These are phyloP conservation scores for Engystomops pustulosus DNA, from an alignment of 2,113 vertebrate genomes.

Conservation along the genomic window DNA sequence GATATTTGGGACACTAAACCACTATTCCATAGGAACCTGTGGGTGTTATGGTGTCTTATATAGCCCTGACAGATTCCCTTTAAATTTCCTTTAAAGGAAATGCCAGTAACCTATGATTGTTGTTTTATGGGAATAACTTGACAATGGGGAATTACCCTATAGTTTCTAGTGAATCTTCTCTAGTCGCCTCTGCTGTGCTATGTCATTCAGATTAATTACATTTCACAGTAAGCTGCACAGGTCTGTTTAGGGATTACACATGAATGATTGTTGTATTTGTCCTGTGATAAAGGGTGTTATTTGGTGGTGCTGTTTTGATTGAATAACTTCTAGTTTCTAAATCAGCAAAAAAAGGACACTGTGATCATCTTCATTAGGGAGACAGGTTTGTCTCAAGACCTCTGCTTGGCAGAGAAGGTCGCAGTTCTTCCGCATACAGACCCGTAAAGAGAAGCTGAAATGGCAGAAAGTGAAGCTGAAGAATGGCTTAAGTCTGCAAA, in stretches of 20 bases:
- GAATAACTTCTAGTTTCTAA: conserved; percentile 79
- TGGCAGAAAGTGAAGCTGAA: conserved; percentile 83
- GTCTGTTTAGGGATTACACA: conserved; percentile 69
- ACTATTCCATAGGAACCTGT: no score
- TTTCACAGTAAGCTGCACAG: conserved; percentile 60
- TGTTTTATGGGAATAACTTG: no score
- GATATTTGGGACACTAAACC: no score
- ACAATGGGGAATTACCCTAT: no score
- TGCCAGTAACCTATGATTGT: no score
- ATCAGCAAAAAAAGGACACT: conserved; percentile 72
- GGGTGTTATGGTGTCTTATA: no score
- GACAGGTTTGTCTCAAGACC: conserved; percentile 74
- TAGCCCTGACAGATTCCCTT: no score
- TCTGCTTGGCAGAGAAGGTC: conserved; percentile 75
- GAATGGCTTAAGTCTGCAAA: conserved; percentile 76
- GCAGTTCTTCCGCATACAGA: conserved; percentile 73
- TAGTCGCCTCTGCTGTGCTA: conserved; percentile 55
- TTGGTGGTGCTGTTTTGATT: conserved; percentile 76
- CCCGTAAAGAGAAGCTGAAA: conserved; percentile 82
- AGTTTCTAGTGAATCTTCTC: not conserved
- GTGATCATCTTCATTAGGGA: conserved; percentile 85
- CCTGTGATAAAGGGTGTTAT: conserved; percentile 73
- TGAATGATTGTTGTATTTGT: conserved; percentile 82
- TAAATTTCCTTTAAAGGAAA: no score
- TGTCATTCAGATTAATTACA: conserved; percentile 74